These are phyloP conservation scores for Ophion ellenae DNA, from an alignment of 2,888 invertebrate species.

Conservation along the genomic window DNA sequence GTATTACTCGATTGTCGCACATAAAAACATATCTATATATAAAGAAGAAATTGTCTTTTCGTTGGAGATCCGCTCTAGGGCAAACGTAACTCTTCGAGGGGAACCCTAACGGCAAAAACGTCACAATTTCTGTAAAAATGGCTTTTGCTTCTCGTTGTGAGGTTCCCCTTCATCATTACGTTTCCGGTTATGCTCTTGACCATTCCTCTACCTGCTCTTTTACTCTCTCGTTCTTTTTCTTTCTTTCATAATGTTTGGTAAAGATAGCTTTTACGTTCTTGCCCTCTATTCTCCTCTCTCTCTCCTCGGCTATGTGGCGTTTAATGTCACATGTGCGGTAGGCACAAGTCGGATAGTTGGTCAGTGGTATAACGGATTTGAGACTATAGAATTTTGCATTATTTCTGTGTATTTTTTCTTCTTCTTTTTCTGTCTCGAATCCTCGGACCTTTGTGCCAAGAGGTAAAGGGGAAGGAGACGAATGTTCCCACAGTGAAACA, in stretches of 20 bases:
- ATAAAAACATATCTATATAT: background rate
- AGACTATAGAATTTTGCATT: constrained; percentile 54
- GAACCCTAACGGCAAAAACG: constrained; percentile 33
- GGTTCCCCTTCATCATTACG: constrained; percentile 19
- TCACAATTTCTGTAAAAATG: constrained; percentile 31
- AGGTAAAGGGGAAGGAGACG: constrained; percentile 6
- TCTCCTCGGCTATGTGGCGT: background rate
- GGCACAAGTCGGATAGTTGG: constrained; percentile 64
- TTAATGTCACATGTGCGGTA: constrained; percentile 45
- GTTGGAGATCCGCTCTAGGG: constrained; percentile 34
- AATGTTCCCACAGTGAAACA: constrained; percentile 53
- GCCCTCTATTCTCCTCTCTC: background rate
- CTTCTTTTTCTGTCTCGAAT: constrained; percentile 21
- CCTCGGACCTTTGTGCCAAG: constrained; percentile 11
- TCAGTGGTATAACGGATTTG: constrained; percentile 65
- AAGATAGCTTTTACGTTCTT: constrained; percentile 56
- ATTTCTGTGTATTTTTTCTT: constrained; percentile 41
- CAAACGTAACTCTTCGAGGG: constrained; percentile 34
- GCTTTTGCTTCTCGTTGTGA: constrained; percentile 1
- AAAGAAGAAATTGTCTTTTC: constrained; percentile 27
- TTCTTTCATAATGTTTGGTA: constrained; percentile 40
- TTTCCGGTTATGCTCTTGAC: constrained; percentile 29
- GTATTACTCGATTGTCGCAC: no score
- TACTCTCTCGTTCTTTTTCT: constrained; percentile 2
- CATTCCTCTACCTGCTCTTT: constrained; percentile 2